Evolutionary conservation across 2,797 vertebrate species (phyloP).

Genomic region (Zalophus californianus): DNA sequence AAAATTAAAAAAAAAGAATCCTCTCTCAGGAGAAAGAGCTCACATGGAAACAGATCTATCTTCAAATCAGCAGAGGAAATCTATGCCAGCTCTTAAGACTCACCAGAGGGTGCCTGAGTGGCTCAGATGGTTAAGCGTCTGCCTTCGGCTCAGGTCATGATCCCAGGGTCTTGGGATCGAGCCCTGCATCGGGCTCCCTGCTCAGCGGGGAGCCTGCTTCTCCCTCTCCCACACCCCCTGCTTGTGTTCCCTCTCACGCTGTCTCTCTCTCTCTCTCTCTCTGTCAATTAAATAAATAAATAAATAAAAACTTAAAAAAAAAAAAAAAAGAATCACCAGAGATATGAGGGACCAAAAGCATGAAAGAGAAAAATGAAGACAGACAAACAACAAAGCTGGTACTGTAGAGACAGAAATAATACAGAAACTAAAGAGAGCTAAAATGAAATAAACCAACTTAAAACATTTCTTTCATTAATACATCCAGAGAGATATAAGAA

Average conservation of each 20-base stretch:
- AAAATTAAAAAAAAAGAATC: not conserved
- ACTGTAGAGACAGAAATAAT: not conserved
- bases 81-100: not conserved
- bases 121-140: no score
- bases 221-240: no score
- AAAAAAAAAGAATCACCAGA: not conserved
- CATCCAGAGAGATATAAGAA: not conserved
- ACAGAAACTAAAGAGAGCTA: not conserved
- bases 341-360: not conserved
- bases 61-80: not conserved
- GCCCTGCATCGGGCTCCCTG: no score
- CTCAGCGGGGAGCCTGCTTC: no score
- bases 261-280: no score
- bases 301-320: no score
- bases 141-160: no score
- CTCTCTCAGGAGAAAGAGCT: not conserved
- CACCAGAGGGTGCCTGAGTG: no score
- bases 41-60: not conserved
- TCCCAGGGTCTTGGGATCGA: no score
- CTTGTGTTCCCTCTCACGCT: no score
- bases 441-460: not conserved
- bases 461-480: not conserved
- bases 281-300: no score
- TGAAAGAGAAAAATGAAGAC: not conserved
- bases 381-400: not conserved